These are phyloP conservation scores for Hydrozoanthus tunicans DNA, from an alignment of 64 coral and sea anemone genomes.

Conservation along the genomic window DNA sequence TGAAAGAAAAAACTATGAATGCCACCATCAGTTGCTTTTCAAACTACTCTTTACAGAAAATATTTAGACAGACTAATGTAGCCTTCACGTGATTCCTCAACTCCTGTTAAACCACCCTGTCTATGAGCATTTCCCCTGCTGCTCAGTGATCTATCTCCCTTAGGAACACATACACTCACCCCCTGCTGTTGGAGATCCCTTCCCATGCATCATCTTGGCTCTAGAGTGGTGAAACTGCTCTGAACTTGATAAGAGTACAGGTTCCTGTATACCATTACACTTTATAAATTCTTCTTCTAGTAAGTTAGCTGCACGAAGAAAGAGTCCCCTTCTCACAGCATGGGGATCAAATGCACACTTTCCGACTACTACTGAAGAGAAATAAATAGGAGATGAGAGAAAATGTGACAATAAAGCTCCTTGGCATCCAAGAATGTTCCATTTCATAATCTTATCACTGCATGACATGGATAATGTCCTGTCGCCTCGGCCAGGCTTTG, in stretches of 20 bases:
- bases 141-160: too few species aligned
- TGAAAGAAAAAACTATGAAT: too few species aligned
- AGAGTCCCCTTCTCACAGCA: constrained; percentile 76
- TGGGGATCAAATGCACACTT: constrained; percentile 61
- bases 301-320: constrained; percentile 50
- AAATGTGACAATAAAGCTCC: constrained; percentile 91
- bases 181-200: constrained; percentile 14
- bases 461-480: constrained; percentile 98
- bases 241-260: constrained; percentile 44
- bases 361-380: constrained; percentile 87
- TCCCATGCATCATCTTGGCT: neutral
- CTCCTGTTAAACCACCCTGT: too few species aligned
- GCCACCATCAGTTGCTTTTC: too few species aligned
- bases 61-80: too few species aligned
- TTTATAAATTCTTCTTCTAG: constrained; percentile 5
- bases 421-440: constrained; percentile 92
- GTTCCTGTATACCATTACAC: constrained; percentile 52
- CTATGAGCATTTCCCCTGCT: too few species aligned
- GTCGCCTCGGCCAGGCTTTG: constrained; percentile 96
- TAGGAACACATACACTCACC: neutral
- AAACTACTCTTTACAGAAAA: too few species aligned
- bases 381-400: constrained; percentile 65
- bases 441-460: constrained; percentile 99
- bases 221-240: constrained; percentile 76
- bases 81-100: too few species aligned